Conservation (phyloP, 53 echinoderm and acorn worm species). For the Crossaster papposus region DNA sequence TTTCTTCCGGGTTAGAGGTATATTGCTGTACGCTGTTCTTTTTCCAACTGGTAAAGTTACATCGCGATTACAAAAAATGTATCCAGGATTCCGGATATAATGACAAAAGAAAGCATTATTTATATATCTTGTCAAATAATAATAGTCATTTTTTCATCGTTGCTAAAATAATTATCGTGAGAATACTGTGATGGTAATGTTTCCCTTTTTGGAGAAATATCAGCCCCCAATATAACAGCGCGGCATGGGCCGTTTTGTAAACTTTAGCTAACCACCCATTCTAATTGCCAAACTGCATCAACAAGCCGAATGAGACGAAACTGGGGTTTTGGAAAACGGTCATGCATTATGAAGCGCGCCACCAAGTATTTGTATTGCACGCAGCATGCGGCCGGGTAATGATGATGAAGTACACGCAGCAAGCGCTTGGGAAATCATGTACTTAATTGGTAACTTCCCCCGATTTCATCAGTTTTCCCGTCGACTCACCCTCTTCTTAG, state of each 20-base stretch:
- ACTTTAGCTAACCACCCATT: too few relatives aligned
- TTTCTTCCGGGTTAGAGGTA: slow-evolving; percentile 64
- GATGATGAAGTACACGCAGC: neutral
- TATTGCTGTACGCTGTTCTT: neutral
- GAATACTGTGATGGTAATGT: neutral
- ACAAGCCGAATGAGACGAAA: too few relatives aligned
- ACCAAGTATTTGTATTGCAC: neutral
- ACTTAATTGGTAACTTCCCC: slow-evolving; percentile 49
- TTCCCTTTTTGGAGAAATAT: slow-evolving; percentile 11
- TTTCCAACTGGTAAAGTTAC: slow-evolving; percentile 12
- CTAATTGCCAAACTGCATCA: too few relatives aligned
- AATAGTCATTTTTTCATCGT: neutral
- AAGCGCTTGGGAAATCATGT: neutral
- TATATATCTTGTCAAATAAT: neutral
- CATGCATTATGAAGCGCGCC: too few relatives aligned
- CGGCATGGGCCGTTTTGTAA: too few relatives aligned
- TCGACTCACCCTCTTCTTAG: slow-evolving; percentile 30
- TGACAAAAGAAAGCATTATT: neutral
- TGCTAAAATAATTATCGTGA: neutral
- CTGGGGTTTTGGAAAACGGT: too few relatives aligned
- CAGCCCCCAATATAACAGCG: neutral
- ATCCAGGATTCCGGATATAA: too few relatives aligned
- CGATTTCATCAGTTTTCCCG: slow-evolving; percentile 2
- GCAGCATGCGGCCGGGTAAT: neutral
- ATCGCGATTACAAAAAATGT: too few relatives aligned